phyloP scores from a whole-genome alignment of 1,140 invertebrate genomes.

The Lethrus apterus region DNA sequence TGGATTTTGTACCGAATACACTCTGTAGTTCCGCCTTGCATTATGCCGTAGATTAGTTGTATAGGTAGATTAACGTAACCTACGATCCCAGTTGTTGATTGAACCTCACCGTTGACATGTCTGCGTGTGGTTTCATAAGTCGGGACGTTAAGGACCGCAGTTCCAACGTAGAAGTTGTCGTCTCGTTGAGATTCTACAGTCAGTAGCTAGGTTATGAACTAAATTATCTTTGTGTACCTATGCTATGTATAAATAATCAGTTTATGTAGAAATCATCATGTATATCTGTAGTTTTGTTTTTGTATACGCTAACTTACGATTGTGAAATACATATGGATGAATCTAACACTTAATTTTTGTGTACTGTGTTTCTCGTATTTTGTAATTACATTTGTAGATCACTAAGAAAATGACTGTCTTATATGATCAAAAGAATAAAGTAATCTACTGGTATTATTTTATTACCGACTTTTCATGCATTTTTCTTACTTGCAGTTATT shows the following conservation, averaged over 20 bases:
- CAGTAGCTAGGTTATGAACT: constrained; percentile 34
- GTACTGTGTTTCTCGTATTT: constrained; percentile 15
- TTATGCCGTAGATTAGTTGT: constrained; percentile 23
- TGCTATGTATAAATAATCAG: constrained; percentile 41
- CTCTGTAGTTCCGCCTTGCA: constrained; percentile 34
- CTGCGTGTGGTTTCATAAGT: constrained; percentile 21
- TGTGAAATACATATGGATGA: constrained; percentile 37
- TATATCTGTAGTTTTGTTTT: constrained; percentile 42
- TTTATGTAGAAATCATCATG: constrained; percentile 36
- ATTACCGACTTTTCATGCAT: constrained; percentile 1
- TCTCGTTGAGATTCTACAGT: constrained; percentile 19
- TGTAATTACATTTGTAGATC: constrained; percentile 12
- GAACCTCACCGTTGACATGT: constrained; percentile 27
- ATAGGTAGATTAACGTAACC: constrained; percentile 30
- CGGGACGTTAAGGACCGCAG: constrained; percentile 38
- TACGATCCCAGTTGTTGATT: constrained; percentile 27
- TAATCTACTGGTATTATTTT: constrained; percentile 13
- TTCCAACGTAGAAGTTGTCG: constrained; percentile 3
- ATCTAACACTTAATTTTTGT: constrained; percentile 24
- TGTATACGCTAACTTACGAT: constrained; percentile 39
- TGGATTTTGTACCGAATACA: constrained; percentile 27
- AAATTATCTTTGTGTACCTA: constrained; percentile 43
- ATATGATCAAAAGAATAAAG: constrained; percentile 16
- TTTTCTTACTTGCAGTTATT: too few species aligned
- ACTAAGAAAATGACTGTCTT: constrained; percentile 13